Conservation (phyloP, 1,140 invertebrate genomes). For the Mycetomoellerius zeteki region DNA sequence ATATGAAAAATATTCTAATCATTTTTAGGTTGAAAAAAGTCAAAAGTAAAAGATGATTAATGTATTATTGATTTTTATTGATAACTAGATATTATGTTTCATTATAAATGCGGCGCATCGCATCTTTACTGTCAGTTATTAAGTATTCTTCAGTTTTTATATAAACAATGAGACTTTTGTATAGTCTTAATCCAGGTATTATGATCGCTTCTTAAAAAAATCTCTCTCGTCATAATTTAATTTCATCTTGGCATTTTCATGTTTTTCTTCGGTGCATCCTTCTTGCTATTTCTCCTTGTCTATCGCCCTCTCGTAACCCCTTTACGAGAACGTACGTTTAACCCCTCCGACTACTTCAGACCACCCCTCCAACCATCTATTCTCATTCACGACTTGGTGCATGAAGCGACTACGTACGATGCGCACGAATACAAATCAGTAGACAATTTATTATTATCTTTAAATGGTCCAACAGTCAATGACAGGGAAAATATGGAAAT, state of each 20-base stretch:
- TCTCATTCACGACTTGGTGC: constrained; percentile 73
- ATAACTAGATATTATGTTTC: not conserved
- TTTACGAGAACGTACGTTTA: constrained; percentile 73
- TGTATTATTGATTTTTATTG: not conserved
- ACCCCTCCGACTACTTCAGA: constrained; percentile 63
- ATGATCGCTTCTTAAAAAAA: not conserved
- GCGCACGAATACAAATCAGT: constrained; percentile 67
- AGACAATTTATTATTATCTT: not conserved
- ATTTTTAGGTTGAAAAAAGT: not conserved
- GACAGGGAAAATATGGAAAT: constrained; percentile 2
- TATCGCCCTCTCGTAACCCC: constrained; percentile 69
- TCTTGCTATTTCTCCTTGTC: constrained; percentile 67
- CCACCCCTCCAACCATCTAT: constrained; percentile 53
- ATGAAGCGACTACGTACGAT: constrained; percentile 59
- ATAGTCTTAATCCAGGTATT: not conserved
- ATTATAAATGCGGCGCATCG: not conserved
- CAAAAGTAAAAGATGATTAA: not conserved
- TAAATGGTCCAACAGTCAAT: not conserved
- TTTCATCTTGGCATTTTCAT: constrained; percentile 13
- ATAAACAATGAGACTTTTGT: not conserved
- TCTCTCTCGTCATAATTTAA: not conserved
- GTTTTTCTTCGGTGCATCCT: constrained; percentile 58
- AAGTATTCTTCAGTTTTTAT: not conserved
- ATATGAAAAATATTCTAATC: not conserved
- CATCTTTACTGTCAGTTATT: not conserved